These are phyloP conservation scores for Hipposideros armiger DNA, from an alignment of 2,113 vertebrate genomes.

Conservation along the genomic window DNA sequence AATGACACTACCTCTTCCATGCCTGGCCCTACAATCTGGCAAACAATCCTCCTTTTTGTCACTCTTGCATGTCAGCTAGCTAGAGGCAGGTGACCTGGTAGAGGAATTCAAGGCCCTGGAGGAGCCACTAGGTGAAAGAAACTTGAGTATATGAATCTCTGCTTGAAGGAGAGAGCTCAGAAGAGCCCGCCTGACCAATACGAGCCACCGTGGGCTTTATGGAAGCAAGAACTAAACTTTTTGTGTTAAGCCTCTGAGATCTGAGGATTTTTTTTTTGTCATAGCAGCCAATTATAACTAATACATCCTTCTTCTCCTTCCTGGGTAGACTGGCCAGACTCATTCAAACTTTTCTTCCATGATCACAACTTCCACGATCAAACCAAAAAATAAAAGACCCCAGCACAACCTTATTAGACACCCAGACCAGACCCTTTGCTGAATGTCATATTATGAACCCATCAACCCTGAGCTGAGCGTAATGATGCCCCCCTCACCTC, in stretches of 20 bases:
- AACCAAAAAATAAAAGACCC: too few relatives aligned
- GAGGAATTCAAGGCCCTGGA: background rate
- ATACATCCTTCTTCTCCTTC: background rate
- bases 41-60: background rate
- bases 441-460: background rate
- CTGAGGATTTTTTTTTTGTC: background rate
- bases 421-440: background rate
- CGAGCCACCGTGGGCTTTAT: background rate
- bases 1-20: background rate
- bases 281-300: background rate
- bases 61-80: background rate
- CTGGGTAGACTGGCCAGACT: background rate
- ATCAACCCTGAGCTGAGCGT: background rate
- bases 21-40: background rate
- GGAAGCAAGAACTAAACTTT: background rate
- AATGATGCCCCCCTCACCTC: background rate
- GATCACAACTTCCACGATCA: too few relatives aligned
- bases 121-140: background rate
- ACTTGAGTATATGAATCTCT: background rate
- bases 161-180: background rate
- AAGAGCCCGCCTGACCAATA: background rate
- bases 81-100: background rate
- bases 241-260: background rate
- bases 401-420: too few relatives aligned
- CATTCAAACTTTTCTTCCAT: background rate